Evolutionary conservation across 2,888 invertebrate species (phyloP).

Genomic region (Colletes collaris): DNA sequence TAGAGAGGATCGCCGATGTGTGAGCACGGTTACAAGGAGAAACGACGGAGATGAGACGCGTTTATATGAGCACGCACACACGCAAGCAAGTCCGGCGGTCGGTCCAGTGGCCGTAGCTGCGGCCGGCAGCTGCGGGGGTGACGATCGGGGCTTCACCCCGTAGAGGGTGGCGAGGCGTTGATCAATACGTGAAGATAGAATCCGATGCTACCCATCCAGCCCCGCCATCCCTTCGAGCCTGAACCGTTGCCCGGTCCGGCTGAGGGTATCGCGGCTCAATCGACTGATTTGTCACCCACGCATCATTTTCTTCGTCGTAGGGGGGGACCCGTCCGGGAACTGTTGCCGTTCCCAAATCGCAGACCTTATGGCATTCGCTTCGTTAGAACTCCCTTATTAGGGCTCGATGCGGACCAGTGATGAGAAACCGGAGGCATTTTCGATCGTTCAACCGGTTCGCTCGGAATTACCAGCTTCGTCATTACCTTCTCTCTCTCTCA

Average conservation of each 20-base stretch:
- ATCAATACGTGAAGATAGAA: slow-evolving; percentile 84
- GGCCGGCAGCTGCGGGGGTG: slow-evolving; percentile 81
- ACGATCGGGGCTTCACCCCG: slow-evolving; percentile 75
- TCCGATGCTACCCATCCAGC: slow-evolving; percentile 81
- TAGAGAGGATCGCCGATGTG: slow-evolving; percentile 9
- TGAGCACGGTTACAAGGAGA: slow-evolving; percentile 50
- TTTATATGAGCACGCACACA: slow-evolving; percentile 77
- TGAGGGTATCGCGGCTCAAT: slow-evolving; percentile 78
- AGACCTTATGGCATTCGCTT: slow-evolving; percentile 52
- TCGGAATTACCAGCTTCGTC: not conserved
- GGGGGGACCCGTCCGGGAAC: slow-evolving; percentile 20
- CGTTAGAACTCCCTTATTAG: slow-evolving; percentile 57
- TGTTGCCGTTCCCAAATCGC: slow-evolving; percentile 33
- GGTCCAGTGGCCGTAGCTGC: slow-evolving; percentile 82
- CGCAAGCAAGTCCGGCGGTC: slow-evolving; percentile 79
- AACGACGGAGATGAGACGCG: slow-evolving; percentile 70
- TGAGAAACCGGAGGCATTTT: slow-evolving; percentile 34
- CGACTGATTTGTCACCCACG: slow-evolving; percentile 81
- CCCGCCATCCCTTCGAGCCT: slow-evolving; percentile 58
- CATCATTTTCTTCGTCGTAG: slow-evolving; percentile 77
- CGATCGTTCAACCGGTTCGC: slow-evolving; percentile 12
- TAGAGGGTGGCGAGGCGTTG: slow-evolving; percentile 82
- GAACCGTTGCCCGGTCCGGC: slow-evolving; percentile 73
- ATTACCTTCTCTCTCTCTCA: no score
- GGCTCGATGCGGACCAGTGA: slow-evolving; percentile 7